Percentiles rank a stretch among this genome's conserved stretches.
phyloP scores from a whole-genome alignment of 2,888 invertebrate genomes.

The Drosophila anomelani region DNA sequence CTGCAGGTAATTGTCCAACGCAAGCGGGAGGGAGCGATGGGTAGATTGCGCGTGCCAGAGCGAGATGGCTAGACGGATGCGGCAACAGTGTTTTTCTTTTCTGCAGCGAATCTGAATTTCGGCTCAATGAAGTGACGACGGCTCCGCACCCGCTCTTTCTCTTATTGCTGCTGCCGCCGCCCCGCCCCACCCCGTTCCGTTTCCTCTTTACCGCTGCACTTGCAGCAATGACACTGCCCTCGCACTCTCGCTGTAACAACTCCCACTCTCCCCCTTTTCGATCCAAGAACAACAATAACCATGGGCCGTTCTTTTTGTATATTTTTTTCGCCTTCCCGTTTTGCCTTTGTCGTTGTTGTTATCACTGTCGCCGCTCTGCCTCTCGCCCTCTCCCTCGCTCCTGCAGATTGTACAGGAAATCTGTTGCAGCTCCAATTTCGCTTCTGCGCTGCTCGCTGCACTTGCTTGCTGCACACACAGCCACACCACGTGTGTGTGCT shows the following conservation, averaged over 20 bases:
- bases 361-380: constrained; percentile 15
- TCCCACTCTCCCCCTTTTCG: constrained; percentile 10
- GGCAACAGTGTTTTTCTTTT: constrained; percentile 46
- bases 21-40: constrained; percentile 21
- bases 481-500: constrained; percentile 45
- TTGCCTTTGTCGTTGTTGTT: constrained; percentile 29
- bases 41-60: constrained; percentile 13
- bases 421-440: constrained; percentile 74
- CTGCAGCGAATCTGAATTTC: constrained; percentile 40
- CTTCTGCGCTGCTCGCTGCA: constrained; percentile 77
- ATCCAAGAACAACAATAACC: constrained; percentile 29
- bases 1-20: constrained; percentile 64
- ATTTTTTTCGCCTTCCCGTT: constrained; percentile 10
- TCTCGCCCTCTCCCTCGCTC: constrained; percentile 14
- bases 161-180: not conserved
- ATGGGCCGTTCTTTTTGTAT: constrained; percentile 19
- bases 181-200: constrained; percentile 30
- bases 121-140: constrained; percentile 49
- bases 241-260: not conserved
- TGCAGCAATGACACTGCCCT: constrained; percentile 18
- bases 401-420: constrained; percentile 74
- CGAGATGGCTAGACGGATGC: constrained; percentile 42
- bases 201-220: constrained; percentile 33
- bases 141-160: constrained; percentile 36
- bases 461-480: constrained; percentile 59